phyloP scores from a whole-genome alignment of 1,140 invertebrate species.

The Orius laevigatus region DNA sequence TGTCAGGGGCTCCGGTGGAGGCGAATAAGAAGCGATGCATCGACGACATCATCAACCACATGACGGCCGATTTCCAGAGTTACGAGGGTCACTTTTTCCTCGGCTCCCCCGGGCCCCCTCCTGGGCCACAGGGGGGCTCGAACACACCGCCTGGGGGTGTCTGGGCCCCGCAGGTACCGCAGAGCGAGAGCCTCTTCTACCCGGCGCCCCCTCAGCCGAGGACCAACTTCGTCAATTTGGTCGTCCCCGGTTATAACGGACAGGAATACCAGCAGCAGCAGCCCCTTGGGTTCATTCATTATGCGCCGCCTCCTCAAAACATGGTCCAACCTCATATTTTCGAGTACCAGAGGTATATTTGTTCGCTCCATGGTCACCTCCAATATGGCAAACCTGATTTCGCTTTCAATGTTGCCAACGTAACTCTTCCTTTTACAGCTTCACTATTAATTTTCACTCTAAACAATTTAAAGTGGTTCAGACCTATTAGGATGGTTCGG shows the following conservation, averaged over 20 bases:
- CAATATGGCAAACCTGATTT: no score
- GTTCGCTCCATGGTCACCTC: no score
- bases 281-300: conserved; percentile 23
- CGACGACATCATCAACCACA: conserved; percentile 43
- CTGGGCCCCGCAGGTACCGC: conserved; percentile 25
- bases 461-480: no score
- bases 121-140: conserved; percentile 24
- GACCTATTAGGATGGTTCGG: no score
- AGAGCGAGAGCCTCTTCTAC: conserved; percentile 23
- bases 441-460: no score
- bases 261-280: conserved; percentile 24
- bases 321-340: conserved; percentile 22
- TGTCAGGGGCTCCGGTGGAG: background rate
- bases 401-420: no score
- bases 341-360: conserved; percentile 15
- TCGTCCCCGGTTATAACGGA: conserved; percentile 26
- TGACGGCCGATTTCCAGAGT: conserved; percentile 39
- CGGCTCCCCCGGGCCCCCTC: conserved; percentile 26
- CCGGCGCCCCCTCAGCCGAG: conserved; percentile 27
- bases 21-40: conserved; percentile 28
- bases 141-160: conserved; percentile 21
- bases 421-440: no score
- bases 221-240: conserved; percentile 14
- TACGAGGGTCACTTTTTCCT: conserved; percentile 40
- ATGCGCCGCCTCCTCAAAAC: conserved; percentile 28